Evolutionary conservation across 2,113 vertebrate species (phyloP), one percentile per base, ranked within the genome.

Genomic region (Girardinichthys multiradiatus): DNA sequence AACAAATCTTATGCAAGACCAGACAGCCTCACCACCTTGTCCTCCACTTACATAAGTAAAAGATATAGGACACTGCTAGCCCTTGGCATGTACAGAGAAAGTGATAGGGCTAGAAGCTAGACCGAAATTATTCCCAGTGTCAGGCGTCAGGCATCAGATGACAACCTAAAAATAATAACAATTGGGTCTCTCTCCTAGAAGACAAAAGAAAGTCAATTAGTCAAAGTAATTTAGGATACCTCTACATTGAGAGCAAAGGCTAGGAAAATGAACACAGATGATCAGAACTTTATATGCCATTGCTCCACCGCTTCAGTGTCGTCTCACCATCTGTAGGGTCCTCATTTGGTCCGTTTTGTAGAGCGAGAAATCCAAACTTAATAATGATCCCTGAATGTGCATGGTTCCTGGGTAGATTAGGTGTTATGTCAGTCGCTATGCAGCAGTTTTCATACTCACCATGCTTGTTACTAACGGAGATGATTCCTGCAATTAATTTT

Each of bases 401-500:
- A 54, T n/a, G 24, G 9, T n/a, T 54, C 48, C 10, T 21, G 48
- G 70, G 62, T 27, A 65, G 35, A 58, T 73, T 61, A 0, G 33
- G 63, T 77, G 48, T 78, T 64, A 37, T 24, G 3, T 39, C 39
- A 57, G 2, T 90, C 75, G 62, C 72, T 78, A 28, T 69, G 75
- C 66, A 67, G 67, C 54, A 26, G 57, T 77, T 84, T 26, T 73
- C 66, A 64, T 76, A 71, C 75, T 68, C 62, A 71, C 48, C 17
- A 21, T 21, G 86, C 89, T 87, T 75, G 62, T 78, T 72, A 26
- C 71, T 65, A 33, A 80, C 76, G 70, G 83, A 68, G 74, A 82
- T 73, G 79, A 88, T 91, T 91, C 81, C 69, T 76, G 84, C 67
- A 83, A 79, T 81, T 73, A 70, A 80, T 62, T 62, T 75, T 62